Percentiles rank a stretch among this genome's conserved stretches.
Evolutionary conservation across 2,113 vertebrate genomes (phyloP).

Genomic region (Lophius piscatorius): DNA sequence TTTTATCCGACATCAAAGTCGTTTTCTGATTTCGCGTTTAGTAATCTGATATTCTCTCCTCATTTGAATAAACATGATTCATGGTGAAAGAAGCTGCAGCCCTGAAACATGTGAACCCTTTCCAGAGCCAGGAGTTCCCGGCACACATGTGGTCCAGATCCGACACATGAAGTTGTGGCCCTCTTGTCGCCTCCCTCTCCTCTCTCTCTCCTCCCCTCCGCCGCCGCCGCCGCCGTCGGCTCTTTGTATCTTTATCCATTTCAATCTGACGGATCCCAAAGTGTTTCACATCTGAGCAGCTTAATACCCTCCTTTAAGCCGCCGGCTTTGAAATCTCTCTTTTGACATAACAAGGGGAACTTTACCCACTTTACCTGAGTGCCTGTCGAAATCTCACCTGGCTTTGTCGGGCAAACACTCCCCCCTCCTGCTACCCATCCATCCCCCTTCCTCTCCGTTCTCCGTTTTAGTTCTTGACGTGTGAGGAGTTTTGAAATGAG

Average conservation of each 20-base stretch:
- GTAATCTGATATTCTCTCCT: too few species aligned
- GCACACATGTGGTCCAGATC: too few species aligned
- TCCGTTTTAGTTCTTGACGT: constrained; percentile 10
- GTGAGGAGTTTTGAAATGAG: too few species aligned
- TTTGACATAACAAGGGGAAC: constrained; percentile 57
- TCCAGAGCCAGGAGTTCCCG: too few species aligned
- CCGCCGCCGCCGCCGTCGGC: constrained; percentile 20
- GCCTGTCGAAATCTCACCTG: constrained; percentile 68
- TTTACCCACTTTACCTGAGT: constrained; percentile 72
- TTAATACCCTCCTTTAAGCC: constrained; percentile 70
- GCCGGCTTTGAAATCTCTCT: constrained; percentile 65
- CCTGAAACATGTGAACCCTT: too few species aligned
- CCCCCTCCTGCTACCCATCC: background rate
- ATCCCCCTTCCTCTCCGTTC: background rate
- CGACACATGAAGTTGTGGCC: too few species aligned
- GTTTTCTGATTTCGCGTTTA: too few species aligned
- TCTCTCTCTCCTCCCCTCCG: constrained; percentile 66
- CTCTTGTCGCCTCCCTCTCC: constrained; percentile 30
- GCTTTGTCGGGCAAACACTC: constrained; percentile 74
- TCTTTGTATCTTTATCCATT: constrained; percentile 73
- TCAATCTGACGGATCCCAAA: constrained; percentile 62
- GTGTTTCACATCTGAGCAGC: constrained; percentile 67
- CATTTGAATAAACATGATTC: too few species aligned
- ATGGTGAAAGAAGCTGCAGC: too few species aligned
- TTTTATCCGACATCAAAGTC: too few species aligned